phyloP scores from a whole-genome alignment of 2,888 invertebrate genomes.

The Scaptomyza tumidula region DNA sequence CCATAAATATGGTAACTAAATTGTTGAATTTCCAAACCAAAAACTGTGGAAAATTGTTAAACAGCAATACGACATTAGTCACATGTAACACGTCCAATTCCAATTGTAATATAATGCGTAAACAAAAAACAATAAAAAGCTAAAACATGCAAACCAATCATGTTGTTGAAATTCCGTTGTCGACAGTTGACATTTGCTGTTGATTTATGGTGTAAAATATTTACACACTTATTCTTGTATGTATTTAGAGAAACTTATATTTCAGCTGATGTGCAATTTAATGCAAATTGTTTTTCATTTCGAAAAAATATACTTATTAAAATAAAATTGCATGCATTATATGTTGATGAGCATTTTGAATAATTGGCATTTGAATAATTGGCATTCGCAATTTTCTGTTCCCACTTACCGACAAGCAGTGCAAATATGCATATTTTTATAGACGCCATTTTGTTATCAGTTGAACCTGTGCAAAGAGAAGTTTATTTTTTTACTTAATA shows the following conservation, averaged over 20 bases:
- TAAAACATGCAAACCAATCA: slow-evolving; percentile 10
- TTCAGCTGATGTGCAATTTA: slow-evolving; percentile 44
- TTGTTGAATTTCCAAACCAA: slow-evolving; percentile 3
- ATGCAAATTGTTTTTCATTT: slow-evolving; percentile 55
- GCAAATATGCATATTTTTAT: slow-evolving; percentile 81
- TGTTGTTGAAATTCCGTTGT: slow-evolving; percentile 22
- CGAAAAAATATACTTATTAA: slow-evolving; percentile 15
- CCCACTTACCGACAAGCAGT: slow-evolving; percentile 77
- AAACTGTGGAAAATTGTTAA: slow-evolving; percentile 40
- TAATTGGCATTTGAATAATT: slow-evolving; percentile 63
- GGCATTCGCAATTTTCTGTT: slow-evolving; percentile 55
- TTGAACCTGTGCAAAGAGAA: slow-evolving; percentile 57
- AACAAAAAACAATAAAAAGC: not conserved
- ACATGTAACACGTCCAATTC: slow-evolving; percentile 38
- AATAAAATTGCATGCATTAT: slow-evolving; percentile 28
- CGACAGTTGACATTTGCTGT: slow-evolving; percentile 36
- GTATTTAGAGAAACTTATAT: slow-evolving; percentile 11
- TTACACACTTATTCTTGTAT: slow-evolving; percentile 29
- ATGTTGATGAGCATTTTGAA: slow-evolving; percentile 28
- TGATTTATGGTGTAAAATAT: slow-evolving; percentile 41
- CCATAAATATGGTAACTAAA: slow-evolving; percentile 49
- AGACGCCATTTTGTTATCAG: slow-evolving; percentile 73
- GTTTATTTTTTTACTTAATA: slow-evolving; percentile 19
- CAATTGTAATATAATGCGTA: slow-evolving; percentile 21
- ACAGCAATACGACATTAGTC: slow-evolving; percentile 51